Evolutionary conservation across 1,140 invertebrate genomes (phyloP), one percentile per base, ranked within the genome.

Genomic region (Lepeophtheirus salmonis): DNA sequence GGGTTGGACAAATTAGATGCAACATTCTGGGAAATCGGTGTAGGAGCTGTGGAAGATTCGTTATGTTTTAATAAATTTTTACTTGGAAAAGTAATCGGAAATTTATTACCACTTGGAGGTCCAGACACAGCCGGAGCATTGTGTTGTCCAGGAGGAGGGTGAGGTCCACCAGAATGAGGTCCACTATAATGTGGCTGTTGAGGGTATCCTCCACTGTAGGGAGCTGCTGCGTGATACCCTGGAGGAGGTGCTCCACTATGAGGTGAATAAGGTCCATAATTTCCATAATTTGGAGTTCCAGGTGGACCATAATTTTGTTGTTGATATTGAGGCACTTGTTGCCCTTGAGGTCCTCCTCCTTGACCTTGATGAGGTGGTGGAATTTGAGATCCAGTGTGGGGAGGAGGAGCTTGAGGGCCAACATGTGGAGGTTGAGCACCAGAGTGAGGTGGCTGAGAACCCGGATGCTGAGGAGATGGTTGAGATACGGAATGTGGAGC

Each of bases 221-320:
- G n/a, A n/a, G n/a, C n/a, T n/a, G n/a, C n/a, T n/a, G n/a, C n/a
- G n/a, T n/a, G n/a, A n/a, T n/a, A n/a, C n/a, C n/a, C n/a, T n/a
- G n/a, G n/a, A 54, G 52, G 52, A 2, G 52, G 52, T n/a, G 17
- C 52, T 54, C 52, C 52, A 3, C 17, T 3, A 54, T 54, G 22
- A 4, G 52, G n/a, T 41, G 10, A n/a, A 12, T 41, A 22, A 3
- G 52, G 52, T 20, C 23, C 18, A 1, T 22, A 14, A 2, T 2
- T 14, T 3, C 23, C 16, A 22, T 17, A 14, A 14, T 14, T 14
- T 20, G 14, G n/a, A 22, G 17, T 22, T 16, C 16, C 16, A 14
- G 18, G 52, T n/a, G 52, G 52, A 2, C 17, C 17, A 3, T 54
- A 22, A 1, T 16, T 17, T n/a, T 54, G 23, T 1, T 22, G 17